A percentile compares a stretch with the other conserved stretches of the same genome.
Evolutionary conservation across 2,113 vertebrate species (phyloP).

Genomic region (Jaculus jaculus): DNA sequence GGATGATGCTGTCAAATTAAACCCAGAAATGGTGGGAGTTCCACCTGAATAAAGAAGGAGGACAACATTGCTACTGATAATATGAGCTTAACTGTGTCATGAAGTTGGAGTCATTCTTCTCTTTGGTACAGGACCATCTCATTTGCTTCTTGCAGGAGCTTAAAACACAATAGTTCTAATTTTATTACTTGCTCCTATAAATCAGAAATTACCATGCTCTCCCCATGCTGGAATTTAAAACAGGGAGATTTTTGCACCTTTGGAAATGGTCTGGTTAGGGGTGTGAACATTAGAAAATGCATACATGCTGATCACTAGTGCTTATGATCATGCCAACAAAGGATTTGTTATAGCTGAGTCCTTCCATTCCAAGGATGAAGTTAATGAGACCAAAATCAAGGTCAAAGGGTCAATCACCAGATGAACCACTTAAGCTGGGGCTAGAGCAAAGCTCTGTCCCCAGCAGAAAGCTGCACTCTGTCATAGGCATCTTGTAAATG

Average conservation of each 20-base stretch:
- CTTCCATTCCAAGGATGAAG: constrained; percentile 13
- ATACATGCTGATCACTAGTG: not conserved
- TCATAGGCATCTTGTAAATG: constrained; percentile 42
- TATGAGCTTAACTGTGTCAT: not conserved
- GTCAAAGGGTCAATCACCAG: constrained; percentile 27
- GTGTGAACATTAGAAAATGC: not conserved
- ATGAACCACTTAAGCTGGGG: not conserved
- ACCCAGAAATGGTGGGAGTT: not conserved
- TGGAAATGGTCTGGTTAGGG: not conserved
- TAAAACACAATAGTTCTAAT: not conserved
- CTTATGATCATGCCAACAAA: constrained; percentile 36
- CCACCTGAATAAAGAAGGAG: not conserved
- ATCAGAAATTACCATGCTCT: not conserved
- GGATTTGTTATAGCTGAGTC: not conserved
- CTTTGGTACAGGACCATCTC: not conserved
- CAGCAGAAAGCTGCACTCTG: constrained; percentile 9
- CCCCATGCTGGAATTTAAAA: not conserved
- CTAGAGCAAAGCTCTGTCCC: not conserved
- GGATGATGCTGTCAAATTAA: not conserved
- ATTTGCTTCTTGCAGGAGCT: not conserved
- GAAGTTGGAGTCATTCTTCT: too few species aligned
- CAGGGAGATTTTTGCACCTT: not conserved
- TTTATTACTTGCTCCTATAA: not conserved
- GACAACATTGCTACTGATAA: not conserved
- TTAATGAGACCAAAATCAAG: constrained; percentile 60